Evolutionary conservation across 2,113 vertebrate genomes (phyloP).

Genomic region (Stigmatopora argus): DNA sequence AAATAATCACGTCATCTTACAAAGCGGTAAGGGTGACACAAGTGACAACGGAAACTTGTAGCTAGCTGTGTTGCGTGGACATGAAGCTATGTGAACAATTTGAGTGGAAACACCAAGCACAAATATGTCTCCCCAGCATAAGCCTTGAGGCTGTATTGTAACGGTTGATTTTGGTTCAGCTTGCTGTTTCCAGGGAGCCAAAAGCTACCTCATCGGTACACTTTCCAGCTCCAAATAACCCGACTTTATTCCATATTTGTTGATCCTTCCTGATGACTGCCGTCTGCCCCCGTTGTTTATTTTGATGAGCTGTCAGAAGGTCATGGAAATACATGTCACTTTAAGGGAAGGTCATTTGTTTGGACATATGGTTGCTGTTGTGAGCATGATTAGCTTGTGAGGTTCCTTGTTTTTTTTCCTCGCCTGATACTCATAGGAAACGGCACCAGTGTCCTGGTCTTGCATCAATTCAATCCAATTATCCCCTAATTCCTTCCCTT

Average conservation of each 20-base stretch:
- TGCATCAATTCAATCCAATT: conserved; percentile 52
- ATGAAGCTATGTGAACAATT: conserved; percentile 50
- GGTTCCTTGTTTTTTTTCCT: conserved; percentile 5
- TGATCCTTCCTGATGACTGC: conserved; percentile 14
- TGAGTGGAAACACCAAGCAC: conserved; percentile 41
- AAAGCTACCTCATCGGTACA: conserved; percentile 31
- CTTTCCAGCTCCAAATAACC: conserved; percentile 1
- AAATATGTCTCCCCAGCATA: conserved; percentile 32
- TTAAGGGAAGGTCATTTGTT: conserved; percentile 34
- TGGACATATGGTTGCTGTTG: conserved; percentile 53
- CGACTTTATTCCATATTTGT: conserved; percentile 16
- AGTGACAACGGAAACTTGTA: conserved; percentile 9
- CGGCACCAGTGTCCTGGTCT: conserved; percentile 30
- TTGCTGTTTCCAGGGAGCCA: conserved; percentile 16
- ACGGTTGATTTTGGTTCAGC: conserved; percentile 8
- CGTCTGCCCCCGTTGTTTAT: conserved; percentile 27
- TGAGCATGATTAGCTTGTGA: conserved; percentile 27
- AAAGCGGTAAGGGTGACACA: neutral
- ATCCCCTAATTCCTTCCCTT: conserved; percentile 35
- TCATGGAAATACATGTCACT: conserved; percentile 25
- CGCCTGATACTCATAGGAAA: conserved; percentile 27
- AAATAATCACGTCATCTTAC: too few relatives aligned
- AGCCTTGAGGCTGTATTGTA: conserved; percentile 12
- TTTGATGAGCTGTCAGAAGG: conserved; percentile 35
- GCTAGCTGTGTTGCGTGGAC: conserved; percentile 24